A percentile compares a stretch with the other conserved stretches of the same genome.
These are phyloP conservation scores for Gari tellinella DNA, from an alignment of 2,888 invertebrate genomes.

Conservation along the genomic window DNA sequence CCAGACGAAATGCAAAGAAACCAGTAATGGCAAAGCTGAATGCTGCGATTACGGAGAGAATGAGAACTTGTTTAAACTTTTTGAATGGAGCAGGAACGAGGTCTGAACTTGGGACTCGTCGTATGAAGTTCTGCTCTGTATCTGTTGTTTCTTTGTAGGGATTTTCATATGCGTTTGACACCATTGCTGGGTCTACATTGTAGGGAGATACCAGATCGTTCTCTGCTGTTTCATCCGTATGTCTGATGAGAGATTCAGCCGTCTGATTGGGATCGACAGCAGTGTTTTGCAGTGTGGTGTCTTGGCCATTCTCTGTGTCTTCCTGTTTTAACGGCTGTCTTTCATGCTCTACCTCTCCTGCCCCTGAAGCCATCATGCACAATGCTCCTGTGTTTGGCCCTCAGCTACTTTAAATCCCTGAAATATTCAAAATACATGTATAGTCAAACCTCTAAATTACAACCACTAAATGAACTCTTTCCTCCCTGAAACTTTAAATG, in stretches of 20 bases:
- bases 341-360: slow-evolving; percentile 59
- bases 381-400: too few species aligned
- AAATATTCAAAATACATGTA: too few species aligned
- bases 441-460: too few species aligned
- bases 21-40: slow-evolving; percentile 73
- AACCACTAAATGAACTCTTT: too few species aligned
- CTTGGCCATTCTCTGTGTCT: slow-evolving; percentile 32
- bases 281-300: slow-evolving; percentile 36
- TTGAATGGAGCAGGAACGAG: slow-evolving; percentile 78
- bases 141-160: slow-evolving; percentile 80
- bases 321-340: slow-evolving; percentile 68
- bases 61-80: slow-evolving; percentile 74
- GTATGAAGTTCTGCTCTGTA: slow-evolving; percentile 72
- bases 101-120: slow-evolving; percentile 75
- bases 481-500: too few species aligned
- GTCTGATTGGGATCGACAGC: slow-evolving; percentile 58
- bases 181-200: slow-evolving; percentile 69
- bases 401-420: too few species aligned
- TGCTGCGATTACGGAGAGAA: slow-evolving; percentile 72
- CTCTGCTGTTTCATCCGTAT: slow-evolving; percentile 50
- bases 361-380: slow-evolving; percentile 33
- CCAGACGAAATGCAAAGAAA: slow-evolving; percentile 72
- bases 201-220: slow-evolving; percentile 65
- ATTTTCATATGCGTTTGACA: slow-evolving; percentile 74
- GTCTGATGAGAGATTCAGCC: slow-evolving; percentile 52